These are phyloP conservation scores for Macrobrachium rosenbergii DNA, from an alignment of 1,140 invertebrate species.

Conservation along the genomic window DNA sequence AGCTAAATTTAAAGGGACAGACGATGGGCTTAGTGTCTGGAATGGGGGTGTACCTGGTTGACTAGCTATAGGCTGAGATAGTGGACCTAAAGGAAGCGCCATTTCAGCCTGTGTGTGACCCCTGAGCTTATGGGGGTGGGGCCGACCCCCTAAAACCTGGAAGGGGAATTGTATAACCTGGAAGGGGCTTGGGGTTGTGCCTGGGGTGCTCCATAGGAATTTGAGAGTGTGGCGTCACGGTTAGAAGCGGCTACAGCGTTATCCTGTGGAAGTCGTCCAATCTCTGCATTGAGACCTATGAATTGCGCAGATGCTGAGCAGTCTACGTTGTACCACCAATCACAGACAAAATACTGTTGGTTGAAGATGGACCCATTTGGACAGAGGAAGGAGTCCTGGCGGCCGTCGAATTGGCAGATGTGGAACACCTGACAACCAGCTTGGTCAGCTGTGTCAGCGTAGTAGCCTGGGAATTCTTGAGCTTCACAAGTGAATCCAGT, in stretches of 20 bases:
- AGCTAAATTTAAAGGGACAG: too few species aligned
- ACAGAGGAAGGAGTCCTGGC: conserved; percentile 44
- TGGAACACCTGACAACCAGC: conserved; percentile 71
- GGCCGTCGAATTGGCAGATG: conserved; percentile 35
- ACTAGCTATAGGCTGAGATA: background rate
- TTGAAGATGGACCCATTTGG: too few species aligned
- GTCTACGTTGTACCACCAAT: too few species aligned
- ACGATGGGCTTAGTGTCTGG: too few species aligned
- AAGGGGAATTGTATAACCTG: conserved; percentile 13
- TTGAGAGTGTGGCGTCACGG: background rate
- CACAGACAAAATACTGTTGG: too few species aligned
- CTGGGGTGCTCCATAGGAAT: background rate
- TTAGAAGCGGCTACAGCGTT: background rate
- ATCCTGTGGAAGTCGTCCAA: background rate
- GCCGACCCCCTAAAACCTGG: conserved; percentile 11
- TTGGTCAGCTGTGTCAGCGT: conserved; percentile 70
- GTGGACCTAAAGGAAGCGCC: too few species aligned
- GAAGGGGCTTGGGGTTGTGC: conserved; percentile 16
- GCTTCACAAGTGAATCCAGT: conserved; percentile 70
- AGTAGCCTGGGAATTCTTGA: conserved; percentile 71
- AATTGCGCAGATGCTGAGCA: too few species aligned
- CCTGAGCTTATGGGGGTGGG: background rate
- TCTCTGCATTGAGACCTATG: too few species aligned
- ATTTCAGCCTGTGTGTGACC: background rate
- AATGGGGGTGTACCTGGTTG: background rate